Conservation (phyloP, 2,888 invertebrate species). For the Orthonevra nobilis region DNA sequence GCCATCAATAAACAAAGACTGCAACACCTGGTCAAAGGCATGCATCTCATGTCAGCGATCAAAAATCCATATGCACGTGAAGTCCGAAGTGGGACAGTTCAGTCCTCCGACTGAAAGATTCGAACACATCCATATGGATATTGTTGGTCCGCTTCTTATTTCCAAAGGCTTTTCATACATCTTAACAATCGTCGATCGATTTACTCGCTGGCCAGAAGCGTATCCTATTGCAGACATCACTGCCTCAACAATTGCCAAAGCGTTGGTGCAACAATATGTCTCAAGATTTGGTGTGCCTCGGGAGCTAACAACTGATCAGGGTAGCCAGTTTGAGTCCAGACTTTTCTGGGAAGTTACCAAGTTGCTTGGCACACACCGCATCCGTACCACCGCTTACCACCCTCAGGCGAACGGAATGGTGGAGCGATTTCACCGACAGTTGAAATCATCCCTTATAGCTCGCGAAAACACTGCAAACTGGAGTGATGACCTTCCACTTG, state of each 20-base stretch:
- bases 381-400: too few relatives aligned
- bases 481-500: constrained; percentile 25
- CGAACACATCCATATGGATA: too few relatives aligned
- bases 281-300: too few relatives aligned
- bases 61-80: constrained; percentile 26
- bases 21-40: constrained; percentile 20
- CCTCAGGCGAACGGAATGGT: constrained; percentile 42
- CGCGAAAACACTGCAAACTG: constrained; percentile 11
- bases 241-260: constrained; percentile 19
- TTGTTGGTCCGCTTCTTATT: too few relatives aligned
- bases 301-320: too few relatives aligned
- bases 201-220: constrained; percentile 32
- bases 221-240: constrained; percentile 22
- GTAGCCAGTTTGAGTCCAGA: constrained; percentile 21
- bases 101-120: too few relatives aligned
- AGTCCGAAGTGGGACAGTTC: too few relatives aligned
- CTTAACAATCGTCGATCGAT: constrained; percentile 30
- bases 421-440: constrained; percentile 10
- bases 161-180: too few relatives aligned
- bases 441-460: constrained; percentile 19
- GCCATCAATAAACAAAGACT: constrained; percentile 31
- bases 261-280: too few relatives aligned
- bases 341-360: too few relatives aligned
- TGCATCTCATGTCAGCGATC: constrained; percentile 37
- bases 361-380: too few relatives aligned